phyloP scores from a whole-genome alignment of 1,140 invertebrate genomes.

The Helicoverpa zea region DNA sequence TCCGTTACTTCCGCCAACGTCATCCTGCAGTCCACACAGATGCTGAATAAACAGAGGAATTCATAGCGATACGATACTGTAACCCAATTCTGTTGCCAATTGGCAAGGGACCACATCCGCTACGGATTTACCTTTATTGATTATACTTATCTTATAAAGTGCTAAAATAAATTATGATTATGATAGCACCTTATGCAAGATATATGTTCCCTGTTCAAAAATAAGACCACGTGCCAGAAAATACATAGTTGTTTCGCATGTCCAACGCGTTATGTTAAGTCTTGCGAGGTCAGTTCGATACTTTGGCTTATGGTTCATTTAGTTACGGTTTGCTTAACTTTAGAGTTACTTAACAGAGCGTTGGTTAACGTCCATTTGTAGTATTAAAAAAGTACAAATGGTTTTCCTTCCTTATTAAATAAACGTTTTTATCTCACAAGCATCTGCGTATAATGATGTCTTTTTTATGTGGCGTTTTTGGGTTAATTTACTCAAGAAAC shows the following conservation, averaged over 20 bases:
- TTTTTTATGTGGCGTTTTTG: constrained; percentile 8
- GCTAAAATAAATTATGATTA: constrained; percentile 24
- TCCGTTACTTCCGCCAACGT: constrained; percentile 72
- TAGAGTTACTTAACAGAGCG: constrained; percentile 9
- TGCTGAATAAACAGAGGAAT: constrained; percentile 64
- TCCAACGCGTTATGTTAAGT: constrained; percentile 14
- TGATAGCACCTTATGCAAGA: constrained; percentile 15
- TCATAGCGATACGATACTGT: constrained; percentile 59
- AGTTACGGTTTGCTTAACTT: constrained; percentile 30
- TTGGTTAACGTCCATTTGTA: constrained; percentile 5
- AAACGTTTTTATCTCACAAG: constrained; percentile 9
- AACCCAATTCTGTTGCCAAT: constrained; percentile 55
- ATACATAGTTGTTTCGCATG: constrained; percentile 29
- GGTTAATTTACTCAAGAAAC: background rate
- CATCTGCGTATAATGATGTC: background rate
- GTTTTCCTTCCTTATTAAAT: constrained; percentile 33
- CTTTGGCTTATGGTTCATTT: constrained; percentile 21
- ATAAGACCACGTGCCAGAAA: constrained; percentile 34
- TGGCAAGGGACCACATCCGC: constrained; percentile 42
- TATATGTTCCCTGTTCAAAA: constrained; percentile 24
- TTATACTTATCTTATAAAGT: constrained; percentile 41
- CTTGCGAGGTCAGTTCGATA: constrained; percentile 22
- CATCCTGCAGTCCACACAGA: constrained; percentile 54
- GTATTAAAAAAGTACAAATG: constrained; percentile 1
- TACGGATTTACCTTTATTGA: constrained; percentile 41